A percentile compares a stretch with the other conserved stretches of the same genome.
These are phyloP conservation scores for Trematomus bernacchii DNA, from an alignment of 2,797 vertebrate species.

Conservation along the genomic window DNA sequence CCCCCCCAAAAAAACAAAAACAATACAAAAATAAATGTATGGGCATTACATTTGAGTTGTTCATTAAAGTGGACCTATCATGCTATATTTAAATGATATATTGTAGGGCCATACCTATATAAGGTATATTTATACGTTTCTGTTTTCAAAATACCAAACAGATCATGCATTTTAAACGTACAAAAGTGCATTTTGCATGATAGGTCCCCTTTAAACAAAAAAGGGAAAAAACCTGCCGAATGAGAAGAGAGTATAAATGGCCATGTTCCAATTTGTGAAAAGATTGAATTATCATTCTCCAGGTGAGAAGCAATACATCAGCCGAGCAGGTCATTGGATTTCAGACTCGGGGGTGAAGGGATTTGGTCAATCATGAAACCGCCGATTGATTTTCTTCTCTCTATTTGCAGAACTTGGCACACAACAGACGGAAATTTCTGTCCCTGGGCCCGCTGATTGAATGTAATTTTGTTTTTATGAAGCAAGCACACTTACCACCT, in stretches of 20 bases:
- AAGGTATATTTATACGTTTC: too few species aligned
- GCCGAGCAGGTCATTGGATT: slow-evolving; percentile 65
- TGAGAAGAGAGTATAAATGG: slow-evolving; percentile 20
- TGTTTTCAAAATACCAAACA: too few species aligned
- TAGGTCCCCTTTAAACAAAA: neutral
- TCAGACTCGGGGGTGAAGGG: slow-evolving; percentile 60
- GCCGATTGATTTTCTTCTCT: slow-evolving; percentile 73
- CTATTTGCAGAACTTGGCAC: slow-evolving; percentile 71
- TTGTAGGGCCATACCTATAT: too few species aligned
- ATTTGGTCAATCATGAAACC: slow-evolving; percentile 74
- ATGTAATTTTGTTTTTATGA: slow-evolving; percentile 72
- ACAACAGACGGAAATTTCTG: slow-evolving; percentile 56
- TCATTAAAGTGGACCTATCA: too few species aligned
- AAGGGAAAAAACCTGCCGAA: neutral
- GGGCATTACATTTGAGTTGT: neutral
- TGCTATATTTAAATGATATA: too few species aligned
- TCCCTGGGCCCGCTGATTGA: slow-evolving; percentile 60
- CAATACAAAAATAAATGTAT: neutral
- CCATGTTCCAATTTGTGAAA: slow-evolving; percentile 61
- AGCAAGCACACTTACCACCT: slow-evolving; percentile 69
- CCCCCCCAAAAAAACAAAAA: neutral
- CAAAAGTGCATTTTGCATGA: too few species aligned
- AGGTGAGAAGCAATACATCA: slow-evolving; percentile 62
- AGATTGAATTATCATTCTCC: slow-evolving; percentile 59
- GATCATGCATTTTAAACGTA: too few species aligned